These are phyloP conservation scores for Saturnia japonica DNA, from an alignment of 2,888 invertebrate species.

Conservation along the genomic window DNA sequence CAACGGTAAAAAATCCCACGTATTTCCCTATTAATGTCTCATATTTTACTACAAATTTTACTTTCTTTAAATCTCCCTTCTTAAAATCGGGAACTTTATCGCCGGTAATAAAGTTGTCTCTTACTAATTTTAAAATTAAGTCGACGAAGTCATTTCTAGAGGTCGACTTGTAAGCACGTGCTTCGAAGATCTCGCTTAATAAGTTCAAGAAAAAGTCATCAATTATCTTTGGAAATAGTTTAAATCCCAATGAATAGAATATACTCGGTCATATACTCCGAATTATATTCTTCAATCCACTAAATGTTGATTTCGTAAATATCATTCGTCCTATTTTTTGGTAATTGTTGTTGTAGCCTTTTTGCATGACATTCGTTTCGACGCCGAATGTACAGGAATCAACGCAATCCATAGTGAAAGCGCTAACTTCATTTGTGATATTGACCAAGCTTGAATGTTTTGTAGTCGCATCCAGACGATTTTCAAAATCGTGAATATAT, in stretches of 20 bases:
- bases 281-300: slow-evolving; percentile 22
- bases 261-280: slow-evolving; percentile 51
- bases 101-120: slow-evolving; percentile 42
- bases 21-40: slow-evolving; percentile 68
- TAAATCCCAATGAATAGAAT: slow-evolving; percentile 48
- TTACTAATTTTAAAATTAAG: slow-evolving; percentile 45
- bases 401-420: no score
- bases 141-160: slow-evolving; percentile 56
- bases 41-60: slow-evolving; percentile 34
- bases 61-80: slow-evolving; percentile 34
- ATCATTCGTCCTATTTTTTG: no score
- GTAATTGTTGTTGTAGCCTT: no score
- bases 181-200: slow-evolving; percentile 43
- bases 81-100: slow-evolving; percentile 45
- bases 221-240: slow-evolving; percentile 40
- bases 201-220: slow-evolving; percentile 44
- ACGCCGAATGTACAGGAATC: no score
- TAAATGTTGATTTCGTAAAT: no score
- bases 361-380: no score
- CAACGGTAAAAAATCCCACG: slow-evolving; percentile 64
- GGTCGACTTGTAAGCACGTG: slow-evolving; percentile 40
- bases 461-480: no score
- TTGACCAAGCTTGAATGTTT: no score
- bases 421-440: no score
- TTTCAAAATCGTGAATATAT: slow-evolving; percentile 28